These are phyloP conservation scores for Gonatopus flavifemur DNA, from an alignment of 1,140 invertebrate genomes.

Conservation along the genomic window DNA sequence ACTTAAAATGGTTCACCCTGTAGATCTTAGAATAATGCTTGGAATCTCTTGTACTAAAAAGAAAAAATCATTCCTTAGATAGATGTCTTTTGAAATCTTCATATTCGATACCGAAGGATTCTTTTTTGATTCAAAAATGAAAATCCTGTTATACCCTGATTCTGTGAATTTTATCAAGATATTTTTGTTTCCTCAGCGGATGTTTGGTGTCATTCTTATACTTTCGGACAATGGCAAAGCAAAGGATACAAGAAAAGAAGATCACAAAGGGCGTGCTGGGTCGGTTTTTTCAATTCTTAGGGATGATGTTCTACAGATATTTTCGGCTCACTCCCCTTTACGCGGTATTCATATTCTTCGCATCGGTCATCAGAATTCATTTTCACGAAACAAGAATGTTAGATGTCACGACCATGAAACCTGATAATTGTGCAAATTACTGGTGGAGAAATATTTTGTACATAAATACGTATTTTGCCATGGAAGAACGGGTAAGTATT, in stretches of 20 bases:
- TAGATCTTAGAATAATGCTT: no score
- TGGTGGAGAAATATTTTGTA: conserved; percentile 57
- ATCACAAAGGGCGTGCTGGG: conserved; percentile 32
- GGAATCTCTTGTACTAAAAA: no score
- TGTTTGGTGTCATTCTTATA: conserved; percentile 52
- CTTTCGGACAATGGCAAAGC: conserved; percentile 47
- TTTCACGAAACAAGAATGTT: conserved; percentile 42
- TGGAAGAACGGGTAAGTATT: conserved; percentile 45
- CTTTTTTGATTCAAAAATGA: no score
- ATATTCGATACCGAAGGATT: no score
- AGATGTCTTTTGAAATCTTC: no score
- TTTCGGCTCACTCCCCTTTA: conserved; percentile 50
- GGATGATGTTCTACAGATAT: conserved; percentile 48
- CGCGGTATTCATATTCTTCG: conserved; percentile 42
- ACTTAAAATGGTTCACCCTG: no score
- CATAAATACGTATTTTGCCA: conserved; percentile 51
- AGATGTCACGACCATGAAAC: conserved; percentile 40
- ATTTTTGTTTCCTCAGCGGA: conserved; percentile 41
- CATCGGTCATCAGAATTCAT: conserved; percentile 41
- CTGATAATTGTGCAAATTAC: conserved; percentile 47
- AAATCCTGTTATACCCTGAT: no score
- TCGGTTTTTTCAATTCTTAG: conserved; percentile 43
- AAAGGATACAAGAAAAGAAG: conserved; percentile 33
- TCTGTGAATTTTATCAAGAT: no score
- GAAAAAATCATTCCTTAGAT: no score